phyloP scores from a whole-genome alignment of 1,140 invertebrate genomes.

The Lucilia sericata region DNA sequence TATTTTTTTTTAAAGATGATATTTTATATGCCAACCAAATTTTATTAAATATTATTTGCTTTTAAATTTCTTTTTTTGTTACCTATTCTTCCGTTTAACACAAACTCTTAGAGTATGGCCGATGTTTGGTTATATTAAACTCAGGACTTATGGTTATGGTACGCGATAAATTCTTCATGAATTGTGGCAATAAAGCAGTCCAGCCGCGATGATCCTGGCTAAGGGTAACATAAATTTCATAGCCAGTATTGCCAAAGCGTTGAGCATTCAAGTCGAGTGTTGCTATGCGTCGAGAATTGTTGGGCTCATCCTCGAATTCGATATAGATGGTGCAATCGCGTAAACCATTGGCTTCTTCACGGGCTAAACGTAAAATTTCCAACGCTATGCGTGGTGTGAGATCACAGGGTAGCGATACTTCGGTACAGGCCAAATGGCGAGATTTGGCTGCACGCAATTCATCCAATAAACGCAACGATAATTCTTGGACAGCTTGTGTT shows the following conservation, averaged over 20 bases:
- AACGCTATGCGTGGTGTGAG: conserved; percentile 80
- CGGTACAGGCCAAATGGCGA: conserved; percentile 81
- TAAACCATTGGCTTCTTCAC: conserved; percentile 86
- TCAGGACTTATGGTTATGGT: conserved; percentile 87
- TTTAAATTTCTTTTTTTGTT: conserved; percentile 10
- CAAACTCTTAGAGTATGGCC: conserved; percentile 73
- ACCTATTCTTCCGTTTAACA: conserved; percentile 29
- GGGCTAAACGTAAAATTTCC: conserved; percentile 82
- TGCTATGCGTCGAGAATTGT: conserved; percentile 70
- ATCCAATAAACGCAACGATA: conserved; percentile 79
- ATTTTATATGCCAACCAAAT: conserved; percentile 16
- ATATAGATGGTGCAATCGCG: conserved; percentile 82
- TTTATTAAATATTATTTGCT: not conserved
- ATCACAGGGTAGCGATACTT: conserved; percentile 84
- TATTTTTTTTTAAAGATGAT: not conserved
- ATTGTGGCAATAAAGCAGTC: conserved; percentile 85
- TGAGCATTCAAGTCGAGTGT: conserved; percentile 83
- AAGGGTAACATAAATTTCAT: conserved; percentile 86
- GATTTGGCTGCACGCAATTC: conserved; percentile 83
- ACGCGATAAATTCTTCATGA: conserved; percentile 81
- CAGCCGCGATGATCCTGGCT: conserved; percentile 84
- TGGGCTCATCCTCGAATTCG: conserved; percentile 78
- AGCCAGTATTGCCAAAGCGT: conserved; percentile 76
- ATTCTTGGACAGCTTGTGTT: conserved; percentile 65
- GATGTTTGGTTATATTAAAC: conserved; percentile 87